phyloP scores from a whole-genome alignment of 2,888 invertebrate species.

The Cheilosia urbana region DNA sequence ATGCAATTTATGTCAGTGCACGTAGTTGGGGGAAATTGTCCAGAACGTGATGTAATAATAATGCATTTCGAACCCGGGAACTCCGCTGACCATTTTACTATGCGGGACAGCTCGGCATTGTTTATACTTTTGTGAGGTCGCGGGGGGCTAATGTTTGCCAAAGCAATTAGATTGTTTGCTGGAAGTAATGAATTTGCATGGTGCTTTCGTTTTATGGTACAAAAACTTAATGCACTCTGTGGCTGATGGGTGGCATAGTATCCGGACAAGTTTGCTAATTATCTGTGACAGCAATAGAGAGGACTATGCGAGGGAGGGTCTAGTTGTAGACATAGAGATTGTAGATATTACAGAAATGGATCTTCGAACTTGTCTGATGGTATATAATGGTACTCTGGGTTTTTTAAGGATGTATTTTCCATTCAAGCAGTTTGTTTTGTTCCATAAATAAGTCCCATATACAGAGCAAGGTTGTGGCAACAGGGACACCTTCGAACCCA shows the following conservation, averaged over 20 bases:
- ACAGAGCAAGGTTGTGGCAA: too few species aligned
- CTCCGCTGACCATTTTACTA: not conserved
- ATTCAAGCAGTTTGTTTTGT: too few species aligned
- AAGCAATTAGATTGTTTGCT: constrained; percentile 60
- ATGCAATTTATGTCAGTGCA: constrained; percentile 61
- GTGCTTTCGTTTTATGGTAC: not conserved
- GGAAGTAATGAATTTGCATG: constrained; percentile 41
- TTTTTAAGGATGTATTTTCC: too few species aligned
- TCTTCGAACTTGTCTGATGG: too few species aligned
- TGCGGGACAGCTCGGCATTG: constrained; percentile 9
- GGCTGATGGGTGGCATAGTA: not conserved
- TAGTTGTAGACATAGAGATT: too few species aligned
- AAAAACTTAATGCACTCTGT: constrained; percentile 35
- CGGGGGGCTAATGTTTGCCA: constrained; percentile 46
- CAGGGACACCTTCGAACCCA: too few species aligned
- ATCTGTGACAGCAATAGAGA: constrained; percentile 7
- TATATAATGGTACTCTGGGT: too few species aligned
- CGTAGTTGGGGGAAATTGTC: constrained; percentile 52
- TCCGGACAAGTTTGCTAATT: constrained; percentile 11
- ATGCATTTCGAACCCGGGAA: constrained; percentile 42
- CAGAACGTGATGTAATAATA: constrained; percentile 57
- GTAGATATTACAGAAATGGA: too few species aligned
- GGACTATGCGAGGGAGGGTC: not conserved
- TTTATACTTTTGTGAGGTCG: not conserved
- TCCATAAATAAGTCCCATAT: too few species aligned